Conservation (phyloP, 1,140 invertebrate species). For the Tachypleus tridentatus region DNA sequence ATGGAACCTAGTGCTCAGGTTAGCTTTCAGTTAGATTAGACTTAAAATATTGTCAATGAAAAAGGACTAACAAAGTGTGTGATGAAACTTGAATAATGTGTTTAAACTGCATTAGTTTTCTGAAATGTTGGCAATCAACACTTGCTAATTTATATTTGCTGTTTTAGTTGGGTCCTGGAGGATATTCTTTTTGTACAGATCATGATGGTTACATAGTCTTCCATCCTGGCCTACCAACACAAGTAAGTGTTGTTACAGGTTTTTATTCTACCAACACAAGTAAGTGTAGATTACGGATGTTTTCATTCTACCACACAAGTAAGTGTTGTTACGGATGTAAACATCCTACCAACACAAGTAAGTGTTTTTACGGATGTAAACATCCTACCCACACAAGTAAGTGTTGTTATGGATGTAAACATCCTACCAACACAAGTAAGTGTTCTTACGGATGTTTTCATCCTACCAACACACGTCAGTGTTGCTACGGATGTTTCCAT, state of each 20-base stretch:
- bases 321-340: too few relatives aligned
- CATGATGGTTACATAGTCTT: slow-evolving; percentile 41
- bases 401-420: too few relatives aligned
- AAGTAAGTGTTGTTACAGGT: slow-evolving; percentile 23
- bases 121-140: not conserved
- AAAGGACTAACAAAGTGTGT: not conserved
- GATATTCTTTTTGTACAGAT: slow-evolving; percentile 41
- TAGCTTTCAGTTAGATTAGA: not conserved
- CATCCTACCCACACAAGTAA: too few relatives aligned
- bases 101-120: not conserved
- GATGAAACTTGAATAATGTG: not conserved
- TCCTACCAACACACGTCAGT: too few relatives aligned
- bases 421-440: too few relatives aligned
- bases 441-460: too few relatives aligned
- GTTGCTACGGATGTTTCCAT: too few relatives aligned
- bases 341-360: too few relatives aligned
- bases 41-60: not conserved
- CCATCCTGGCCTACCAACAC: slow-evolving; percentile 36
- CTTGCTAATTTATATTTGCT: not conserved
- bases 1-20: slow-evolving; percentile 18
- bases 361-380: too few relatives aligned
- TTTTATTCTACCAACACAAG: not conserved
- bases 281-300: not conserved
- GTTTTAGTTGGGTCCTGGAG: slow-evolving; percentile 37
- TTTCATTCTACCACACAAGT: not conserved